Evolutionary conservation across 2,888 invertebrate genomes (phyloP), one percentile per base, ranked within the genome.

Genomic region (Nymphalis c-album): DNA sequence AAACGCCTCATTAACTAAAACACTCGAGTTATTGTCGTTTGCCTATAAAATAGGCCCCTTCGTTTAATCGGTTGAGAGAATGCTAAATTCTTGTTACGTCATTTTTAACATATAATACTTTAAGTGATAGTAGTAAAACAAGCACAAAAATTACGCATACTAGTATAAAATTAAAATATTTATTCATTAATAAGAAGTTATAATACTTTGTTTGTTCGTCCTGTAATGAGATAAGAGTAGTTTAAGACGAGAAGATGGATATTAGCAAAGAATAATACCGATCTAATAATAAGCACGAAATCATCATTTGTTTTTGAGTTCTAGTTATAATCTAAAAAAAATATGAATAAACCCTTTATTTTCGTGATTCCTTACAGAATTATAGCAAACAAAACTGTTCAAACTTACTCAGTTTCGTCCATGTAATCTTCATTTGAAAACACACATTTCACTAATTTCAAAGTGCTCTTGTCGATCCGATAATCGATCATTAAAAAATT

Each of bases 1-100:
- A 67, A 71, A 68, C 68, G 59, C 60, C 82, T 85, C 85, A 85
- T 83, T 85, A 85, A 80, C 77, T 76, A 75, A 75, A 76, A 78
- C 80, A 79, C 80, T 85, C 73, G 76, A 81, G 77, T 78, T 80
- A 80, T 80, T 80, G 79, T 77, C 76, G 72, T 73, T 58, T 59
- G 66, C 53, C 61, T 63, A 64, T 63, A 61, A 57, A 65, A 68
- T 47, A 63, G 68, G 61, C 53, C 63, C 59, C 66, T 58, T 64
- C 47, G 13, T 40, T 63, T 57, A 67, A 61, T 53, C 53, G 22
- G 45, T 68, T 64, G 31, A 31, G 17, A 55, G 17, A 47, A 60
- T 53, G 50, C 60, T 60, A 18, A 55, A 8, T 53, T 53, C 46
- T 50, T 46, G 26, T 60, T 46, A 51, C 18, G 6, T 26, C 51